Conservation (phyloP, 2,888 invertebrate genomes). For the Deilephila elpenor region DNA sequence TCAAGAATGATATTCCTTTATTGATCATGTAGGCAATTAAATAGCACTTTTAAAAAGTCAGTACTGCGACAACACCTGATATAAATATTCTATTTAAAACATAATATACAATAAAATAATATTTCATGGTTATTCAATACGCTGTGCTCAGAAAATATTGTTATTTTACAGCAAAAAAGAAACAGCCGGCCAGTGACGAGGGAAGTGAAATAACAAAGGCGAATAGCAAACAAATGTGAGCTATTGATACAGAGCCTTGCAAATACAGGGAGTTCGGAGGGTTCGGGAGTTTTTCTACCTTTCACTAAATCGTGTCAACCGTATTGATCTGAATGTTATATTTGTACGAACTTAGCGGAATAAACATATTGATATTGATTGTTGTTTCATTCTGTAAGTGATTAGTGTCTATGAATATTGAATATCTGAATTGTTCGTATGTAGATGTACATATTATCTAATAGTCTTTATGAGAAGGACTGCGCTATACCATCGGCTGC, state of each 20-base stretch:
- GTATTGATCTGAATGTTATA: slow-evolving; percentile 12
- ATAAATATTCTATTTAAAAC: too few species aligned
- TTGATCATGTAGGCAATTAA: too few species aligned
- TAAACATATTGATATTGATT: background rate
- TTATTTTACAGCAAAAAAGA: slow-evolving; percentile 32
- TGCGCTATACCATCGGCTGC: too few species aligned
- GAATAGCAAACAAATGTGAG: slow-evolving; percentile 24
- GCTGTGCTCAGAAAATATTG: background rate
- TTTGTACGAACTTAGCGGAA: background rate
- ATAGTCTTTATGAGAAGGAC: too few species aligned
- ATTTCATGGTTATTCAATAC: background rate
- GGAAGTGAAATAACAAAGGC: slow-evolving; percentile 25
- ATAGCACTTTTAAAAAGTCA: too few species aligned
- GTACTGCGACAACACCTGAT: too few species aligned
- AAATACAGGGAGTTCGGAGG: background rate
- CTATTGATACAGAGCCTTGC: background rate
- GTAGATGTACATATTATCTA: background rate
- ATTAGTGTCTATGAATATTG: background rate
- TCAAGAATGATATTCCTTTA: too few species aligned
- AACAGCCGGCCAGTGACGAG: background rate
- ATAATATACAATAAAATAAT: background rate
- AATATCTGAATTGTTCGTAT: background rate
- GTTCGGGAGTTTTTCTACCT: slow-evolving; percentile 5
- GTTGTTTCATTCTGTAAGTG: background rate
- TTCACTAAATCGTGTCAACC: slow-evolving; percentile 3